Evolutionary conservation across 2,113 vertebrate genomes (phyloP), one percentile per base, ranked within the genome.

Genomic region (Hiodon alosoides): DNA sequence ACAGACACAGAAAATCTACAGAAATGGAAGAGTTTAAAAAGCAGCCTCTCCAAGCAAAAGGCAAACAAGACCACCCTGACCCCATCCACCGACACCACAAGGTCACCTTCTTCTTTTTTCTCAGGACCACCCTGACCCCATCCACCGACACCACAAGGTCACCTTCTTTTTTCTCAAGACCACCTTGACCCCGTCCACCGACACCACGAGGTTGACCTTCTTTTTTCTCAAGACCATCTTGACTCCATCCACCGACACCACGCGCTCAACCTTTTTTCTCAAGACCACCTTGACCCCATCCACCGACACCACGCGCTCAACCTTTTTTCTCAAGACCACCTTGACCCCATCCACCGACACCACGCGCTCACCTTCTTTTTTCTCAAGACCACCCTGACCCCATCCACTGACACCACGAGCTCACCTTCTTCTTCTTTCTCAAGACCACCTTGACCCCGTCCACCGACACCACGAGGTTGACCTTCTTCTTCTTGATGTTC

Each of bases 401-500:
- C 92, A 0, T 98, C 6, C 13, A 13, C 4, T 17, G 3, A 1
- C 53, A 7, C 14, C 6, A 4, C 61, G 4, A 1, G 77, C 90
- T 81, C 80, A 96, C 96, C 95, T 96, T 97, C 81, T 93, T 96
- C 86, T 95, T 98, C 84, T 96, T 96, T 83, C 94, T 95, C 86
- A 98, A 79, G 78, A 96, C 87, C 68, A 99, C 95, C 83, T 94
- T 94, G 87, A 99, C 94, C 0, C 84, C 92, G 0, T 98, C 95
- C 11, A 97, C 94, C 0, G 97, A 96, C 3, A 99, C 92, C 0
- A 97, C 89, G 3, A 99, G 94, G 83, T 89, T 95, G 83, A 99
- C 96, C 81, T 99, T 99, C 90, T 97, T 99, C 84, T 99, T 99
- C 92, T 99, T 99, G 66, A 98, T 96, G 77, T 96, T 98, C 91